These are phyloP conservation scores for Leptoteleia sp. DNA, from an alignment of 1,140 invertebrate species.

Conservation along the genomic window DNA sequence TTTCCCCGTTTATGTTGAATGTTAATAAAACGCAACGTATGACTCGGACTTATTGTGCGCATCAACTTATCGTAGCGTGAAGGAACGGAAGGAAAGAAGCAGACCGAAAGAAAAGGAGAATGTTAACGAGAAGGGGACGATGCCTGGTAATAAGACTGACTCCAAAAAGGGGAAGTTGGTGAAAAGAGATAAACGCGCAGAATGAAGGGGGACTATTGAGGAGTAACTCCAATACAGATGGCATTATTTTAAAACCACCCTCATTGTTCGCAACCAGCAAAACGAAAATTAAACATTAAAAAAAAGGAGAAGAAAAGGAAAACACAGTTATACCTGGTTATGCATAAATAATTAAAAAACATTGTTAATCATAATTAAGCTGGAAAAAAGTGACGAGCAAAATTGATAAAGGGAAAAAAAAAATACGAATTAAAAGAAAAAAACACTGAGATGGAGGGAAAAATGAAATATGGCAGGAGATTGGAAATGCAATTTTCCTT, in stretches of 20 bases:
- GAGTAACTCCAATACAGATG: slow-evolving; percentile 38
- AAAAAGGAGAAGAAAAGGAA: too few species aligned
- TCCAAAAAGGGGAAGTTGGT: slow-evolving; percentile 56
- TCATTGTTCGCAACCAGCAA: slow-evolving; percentile 7
- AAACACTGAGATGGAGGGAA: not conserved
- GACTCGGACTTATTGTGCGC: slow-evolving; percentile 30
- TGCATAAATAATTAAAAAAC: too few species aligned
- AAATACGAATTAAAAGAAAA: too few species aligned
- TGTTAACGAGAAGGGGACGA: slow-evolving; percentile 54
- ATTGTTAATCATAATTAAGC: too few species aligned
- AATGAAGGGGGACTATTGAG: slow-evolving; percentile 42
- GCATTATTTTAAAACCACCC: slow-evolving; percentile 50
- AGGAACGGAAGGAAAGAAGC: slow-evolving; percentile 67
- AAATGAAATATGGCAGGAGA: not conserved
- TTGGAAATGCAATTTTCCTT: slow-evolving; percentile 12
- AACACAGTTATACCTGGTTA: too few species aligned
- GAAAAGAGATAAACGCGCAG: slow-evolving; percentile 56
- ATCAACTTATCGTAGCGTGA: slow-evolving; percentile 52
- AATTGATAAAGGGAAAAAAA: too few species aligned
- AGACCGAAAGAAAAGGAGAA: slow-evolving; percentile 50
- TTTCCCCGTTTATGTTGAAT: slow-evolving; percentile 42
- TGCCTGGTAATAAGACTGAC: slow-evolving; percentile 56
- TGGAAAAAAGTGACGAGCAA: too few species aligned
- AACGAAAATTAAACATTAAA: too few species aligned
- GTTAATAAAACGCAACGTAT: slow-evolving; percentile 37